phyloP scores from a whole-genome alignment of 2,797 vertebrate species.

The Cheirogaleus major region DNA sequence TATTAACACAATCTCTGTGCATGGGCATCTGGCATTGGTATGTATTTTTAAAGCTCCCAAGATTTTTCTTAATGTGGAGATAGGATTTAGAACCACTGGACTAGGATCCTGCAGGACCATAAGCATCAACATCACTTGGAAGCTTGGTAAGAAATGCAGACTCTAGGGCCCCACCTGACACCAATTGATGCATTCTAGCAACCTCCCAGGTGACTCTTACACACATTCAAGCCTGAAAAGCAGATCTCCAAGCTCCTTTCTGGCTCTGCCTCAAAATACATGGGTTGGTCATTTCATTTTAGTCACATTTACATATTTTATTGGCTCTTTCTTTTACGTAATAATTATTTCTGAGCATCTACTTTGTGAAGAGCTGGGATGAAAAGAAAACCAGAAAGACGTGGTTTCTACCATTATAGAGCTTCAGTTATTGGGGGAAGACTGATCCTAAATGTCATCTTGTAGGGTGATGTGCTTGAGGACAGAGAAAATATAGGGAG shows the following conservation, averaged over 20 bases:
- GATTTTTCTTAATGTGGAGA: not conserved
- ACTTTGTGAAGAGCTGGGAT: not conserved
- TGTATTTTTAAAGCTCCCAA: not conserved
- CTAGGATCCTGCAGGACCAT: not conserved
- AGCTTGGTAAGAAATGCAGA: not conserved
- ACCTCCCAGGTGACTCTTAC: not conserved
- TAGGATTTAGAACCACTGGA: not conserved
- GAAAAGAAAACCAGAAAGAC: not conserved
- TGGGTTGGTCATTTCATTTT: not conserved
- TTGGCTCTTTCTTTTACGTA: not conserved
- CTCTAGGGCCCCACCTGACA: too few species aligned
- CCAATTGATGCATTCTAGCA: not conserved
- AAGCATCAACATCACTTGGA: not conserved
- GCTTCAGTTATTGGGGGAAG: not conserved
- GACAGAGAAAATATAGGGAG: not conserved
- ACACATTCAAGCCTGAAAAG: not conserved
- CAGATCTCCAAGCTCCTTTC: not conserved
- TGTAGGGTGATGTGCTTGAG: too few species aligned
- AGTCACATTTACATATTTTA: not conserved
- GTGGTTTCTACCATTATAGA: not conserved
- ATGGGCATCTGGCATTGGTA: not conserved
- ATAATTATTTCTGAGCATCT: not conserved
- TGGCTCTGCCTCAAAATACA: not conserved
- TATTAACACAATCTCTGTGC: not conserved
- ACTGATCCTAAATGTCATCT: not conserved